These are phyloP conservation scores for Adrianichthys oophorus DNA, from an alignment of 2,797 vertebrate genomes.

Conservation along the genomic window DNA sequence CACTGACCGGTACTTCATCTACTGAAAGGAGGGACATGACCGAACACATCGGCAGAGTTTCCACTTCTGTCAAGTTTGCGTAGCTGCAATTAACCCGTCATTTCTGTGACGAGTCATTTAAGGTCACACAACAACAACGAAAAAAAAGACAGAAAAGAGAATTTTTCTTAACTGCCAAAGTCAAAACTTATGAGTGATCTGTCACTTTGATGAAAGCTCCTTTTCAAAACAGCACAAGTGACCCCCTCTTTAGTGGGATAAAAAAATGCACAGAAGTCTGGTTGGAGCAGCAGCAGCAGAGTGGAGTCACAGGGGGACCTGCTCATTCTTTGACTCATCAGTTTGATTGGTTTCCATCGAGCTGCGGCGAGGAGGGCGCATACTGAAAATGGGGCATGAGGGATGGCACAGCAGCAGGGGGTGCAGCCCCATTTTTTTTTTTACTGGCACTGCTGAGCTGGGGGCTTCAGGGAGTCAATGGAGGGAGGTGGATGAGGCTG, in stretches of 20 bases:
- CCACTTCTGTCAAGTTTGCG: conserved; percentile 26
- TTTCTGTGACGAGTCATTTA: conserved; percentile 13
- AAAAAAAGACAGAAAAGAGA: too few species aligned
- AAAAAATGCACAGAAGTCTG: conserved; percentile 24
- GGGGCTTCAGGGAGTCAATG: conserved; percentile 35
- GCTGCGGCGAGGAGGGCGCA: conserved; percentile 44
- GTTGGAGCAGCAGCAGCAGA: conserved; percentile 29
- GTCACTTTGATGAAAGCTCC: too few species aligned
- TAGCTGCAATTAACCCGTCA: conserved; percentile 20
- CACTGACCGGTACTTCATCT: conserved; percentile 47
- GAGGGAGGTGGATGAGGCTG: conserved; percentile 31
- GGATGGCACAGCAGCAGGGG: conserved; percentile 68
- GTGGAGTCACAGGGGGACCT: conserved; percentile 29
- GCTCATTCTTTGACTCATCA: conserved; percentile 65
- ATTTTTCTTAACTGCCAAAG: too few species aligned
- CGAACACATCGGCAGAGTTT: conserved; percentile 25
- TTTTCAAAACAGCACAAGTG: too few species aligned
- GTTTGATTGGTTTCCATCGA: conserved; percentile 59
- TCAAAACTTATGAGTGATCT: too few species aligned
- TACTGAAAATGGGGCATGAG: conserved; percentile 52
- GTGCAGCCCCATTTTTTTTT: conserved; percentile 53
- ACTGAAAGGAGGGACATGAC: conserved; percentile 15
- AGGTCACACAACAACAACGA: neutral
- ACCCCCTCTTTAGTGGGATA: too few species aligned
- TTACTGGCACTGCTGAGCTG: conserved; percentile 56